These are phyloP conservation scores for Saccopteryx bilineata DNA, from an alignment of 2,113 vertebrate genomes.

Conservation along the genomic window DNA sequence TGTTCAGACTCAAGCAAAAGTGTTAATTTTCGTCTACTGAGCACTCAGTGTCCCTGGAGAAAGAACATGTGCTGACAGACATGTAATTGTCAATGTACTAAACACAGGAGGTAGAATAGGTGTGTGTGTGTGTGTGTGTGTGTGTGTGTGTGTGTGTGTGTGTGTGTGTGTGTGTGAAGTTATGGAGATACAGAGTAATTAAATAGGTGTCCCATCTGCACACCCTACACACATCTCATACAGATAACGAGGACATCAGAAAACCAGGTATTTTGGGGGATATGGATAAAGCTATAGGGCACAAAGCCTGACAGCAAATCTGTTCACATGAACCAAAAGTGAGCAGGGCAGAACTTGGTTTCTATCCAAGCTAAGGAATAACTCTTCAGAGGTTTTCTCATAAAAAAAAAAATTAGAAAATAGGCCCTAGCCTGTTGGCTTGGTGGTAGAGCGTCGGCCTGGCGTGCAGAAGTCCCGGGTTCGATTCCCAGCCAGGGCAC, in stretches of 20 bases:
- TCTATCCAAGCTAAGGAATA: not conserved
- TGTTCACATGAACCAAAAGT: not conserved
- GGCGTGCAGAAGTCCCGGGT: no score
- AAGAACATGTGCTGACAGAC: no score
- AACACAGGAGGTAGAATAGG: no score
- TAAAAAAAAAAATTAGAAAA: not conserved
- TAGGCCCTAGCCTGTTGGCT: no score
- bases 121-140: no score
- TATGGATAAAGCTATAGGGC: not conserved
- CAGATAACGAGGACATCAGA: not conserved
- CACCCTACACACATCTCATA: not conserved
- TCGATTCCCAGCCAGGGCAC: no score
- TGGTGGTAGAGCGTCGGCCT: no score
- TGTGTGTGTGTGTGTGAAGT: no score
- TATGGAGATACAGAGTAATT: no score
- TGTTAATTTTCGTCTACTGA: not conserved
- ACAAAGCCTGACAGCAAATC: not conserved
- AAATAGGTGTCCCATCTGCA: no score
- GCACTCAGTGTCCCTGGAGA: not conserved
- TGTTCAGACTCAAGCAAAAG: not conserved
- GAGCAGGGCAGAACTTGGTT: not conserved
- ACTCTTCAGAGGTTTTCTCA: not conserved
- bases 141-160: no score
- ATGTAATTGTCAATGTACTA: no score
- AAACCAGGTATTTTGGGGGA: not conserved